These are phyloP conservation scores for Spilogale gracilis DNA, from an alignment of 2,113 vertebrate genomes.

Conservation along the genomic window DNA sequence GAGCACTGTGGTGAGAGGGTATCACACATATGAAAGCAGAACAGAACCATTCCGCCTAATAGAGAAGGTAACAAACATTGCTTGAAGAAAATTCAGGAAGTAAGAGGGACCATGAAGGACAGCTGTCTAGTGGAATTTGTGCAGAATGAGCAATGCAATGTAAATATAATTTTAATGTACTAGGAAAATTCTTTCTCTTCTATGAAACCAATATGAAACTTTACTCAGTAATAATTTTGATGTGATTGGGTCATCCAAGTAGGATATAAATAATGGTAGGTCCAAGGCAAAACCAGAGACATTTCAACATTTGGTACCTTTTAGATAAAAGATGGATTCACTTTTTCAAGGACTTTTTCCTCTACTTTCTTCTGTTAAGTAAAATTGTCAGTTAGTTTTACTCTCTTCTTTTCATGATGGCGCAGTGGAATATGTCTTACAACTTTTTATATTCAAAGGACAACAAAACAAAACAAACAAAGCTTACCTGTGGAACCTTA, in stretches of 20 bases:
- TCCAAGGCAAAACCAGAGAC: background rate
- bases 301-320: background rate
- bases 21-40: background rate
- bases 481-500: background rate
- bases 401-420: background rate
- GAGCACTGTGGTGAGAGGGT: background rate
- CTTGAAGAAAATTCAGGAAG: background rate
- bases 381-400: background rate
- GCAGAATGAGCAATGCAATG: background rate
- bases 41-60: background rate
- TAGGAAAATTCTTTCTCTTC: background rate
- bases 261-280: background rate
- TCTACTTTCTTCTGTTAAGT: background rate
- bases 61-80: background rate
- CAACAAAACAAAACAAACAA: background rate
- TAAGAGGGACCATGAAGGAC: background rate
- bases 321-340: background rate
- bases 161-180: background rate
- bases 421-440: background rate
- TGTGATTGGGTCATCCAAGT: background rate
- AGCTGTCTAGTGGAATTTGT: background rate
- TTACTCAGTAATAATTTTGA: background rate
- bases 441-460: background rate
- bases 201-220: background rate
- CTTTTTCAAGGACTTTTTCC: background rate